A percentile compares a stretch with the other conserved stretches of the same genome.
Evolutionary conservation across 2,888 invertebrate species (phyloP).

Genomic region (Drosophila flavopinicola): DNA sequence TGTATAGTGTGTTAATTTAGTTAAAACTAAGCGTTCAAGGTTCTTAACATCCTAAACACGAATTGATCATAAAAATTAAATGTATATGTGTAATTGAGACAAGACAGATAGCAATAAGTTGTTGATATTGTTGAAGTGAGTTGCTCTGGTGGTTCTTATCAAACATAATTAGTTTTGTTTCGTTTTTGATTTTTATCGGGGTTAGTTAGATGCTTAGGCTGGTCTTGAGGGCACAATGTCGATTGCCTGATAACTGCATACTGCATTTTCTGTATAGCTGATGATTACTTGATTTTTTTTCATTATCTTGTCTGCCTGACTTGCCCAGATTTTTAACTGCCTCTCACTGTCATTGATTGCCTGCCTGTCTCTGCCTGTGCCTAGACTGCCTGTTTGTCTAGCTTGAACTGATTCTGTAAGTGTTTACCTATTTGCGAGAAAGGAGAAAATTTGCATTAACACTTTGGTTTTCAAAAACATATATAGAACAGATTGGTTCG

Average conservation of each 20-base stretch:
- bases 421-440: slow-evolving; percentile 82
- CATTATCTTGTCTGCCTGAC: slow-evolving; percentile 67
- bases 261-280: slow-evolving; percentile 46
- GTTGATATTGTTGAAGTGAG: slow-evolving; percentile 48
- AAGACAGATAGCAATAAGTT: slow-evolving; percentile 54
- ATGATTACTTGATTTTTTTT: slow-evolving; percentile 36
- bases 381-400: slow-evolving; percentile 78
- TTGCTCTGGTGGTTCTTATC: slow-evolving; percentile 14
- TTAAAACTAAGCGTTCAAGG: slow-evolving; percentile 76
- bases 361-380: slow-evolving; percentile 67
- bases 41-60: slow-evolving; percentile 76
- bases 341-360: slow-evolving; percentile 63
- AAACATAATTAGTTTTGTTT: slow-evolving; percentile 33
- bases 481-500: slow-evolving; percentile 32
- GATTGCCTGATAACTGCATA: slow-evolving; percentile 45
- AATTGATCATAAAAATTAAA: slow-evolving; percentile 66
- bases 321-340: slow-evolving; percentile 58
- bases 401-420: slow-evolving; percentile 79
- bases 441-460: slow-evolving; percentile 80
- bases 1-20: slow-evolving; percentile 65
- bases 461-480: slow-evolving; percentile 35
- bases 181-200: slow-evolving; percentile 32
- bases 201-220: slow-evolving; percentile 44
- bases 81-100: slow-evolving; percentile 50
- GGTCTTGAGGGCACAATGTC: slow-evolving; percentile 42